Conservation (phyloP, 2,888 invertebrate species). For the Eudemis profundana region DNA sequence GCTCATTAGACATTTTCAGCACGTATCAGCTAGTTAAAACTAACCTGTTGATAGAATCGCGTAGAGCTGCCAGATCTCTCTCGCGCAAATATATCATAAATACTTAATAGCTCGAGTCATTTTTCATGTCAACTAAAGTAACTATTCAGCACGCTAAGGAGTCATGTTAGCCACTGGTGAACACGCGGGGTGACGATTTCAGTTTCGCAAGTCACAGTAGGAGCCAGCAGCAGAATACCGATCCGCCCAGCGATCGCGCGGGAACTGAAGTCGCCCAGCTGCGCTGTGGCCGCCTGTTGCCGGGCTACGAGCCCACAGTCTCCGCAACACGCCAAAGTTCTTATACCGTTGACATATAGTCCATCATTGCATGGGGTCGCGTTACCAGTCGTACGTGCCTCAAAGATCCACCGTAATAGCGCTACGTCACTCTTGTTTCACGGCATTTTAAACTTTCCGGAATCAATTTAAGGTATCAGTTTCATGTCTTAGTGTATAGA, state of each 20-base stretch:
- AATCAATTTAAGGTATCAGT: neutral
- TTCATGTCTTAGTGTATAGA: no score
- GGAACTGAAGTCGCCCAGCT: slow-evolving; percentile 47
- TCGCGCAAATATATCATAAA: slow-evolving; percentile 60
- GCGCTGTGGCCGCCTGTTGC: slow-evolving; percentile 64
- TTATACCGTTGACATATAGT: slow-evolving; percentile 7
- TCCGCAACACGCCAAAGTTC: neutral
- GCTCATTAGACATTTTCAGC: slow-evolving; percentile 42
- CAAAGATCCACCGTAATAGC: slow-evolving; percentile 2
- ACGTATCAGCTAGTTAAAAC: slow-evolving; percentile 54
- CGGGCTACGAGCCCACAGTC: slow-evolving; percentile 60
- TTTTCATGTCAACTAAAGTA: slow-evolving; percentile 58
- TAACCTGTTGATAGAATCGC: slow-evolving; percentile 71
- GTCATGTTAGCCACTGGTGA: slow-evolving; percentile 54
- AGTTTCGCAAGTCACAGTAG: slow-evolving; percentile 39
- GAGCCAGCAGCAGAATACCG: slow-evolving; percentile 27
- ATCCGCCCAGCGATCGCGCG: slow-evolving; percentile 53
- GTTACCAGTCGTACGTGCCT: neutral
- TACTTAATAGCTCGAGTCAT: slow-evolving; percentile 64
- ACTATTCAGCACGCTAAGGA: slow-evolving; percentile 57
- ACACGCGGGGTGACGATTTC: slow-evolving; percentile 48
- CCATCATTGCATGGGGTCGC: neutral
- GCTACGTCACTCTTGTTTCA: slow-evolving; percentile 8
- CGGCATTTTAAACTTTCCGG: slow-evolving; percentile 8
- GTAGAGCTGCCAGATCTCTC: slow-evolving; percentile 57